A percentile compares a stretch with the other conserved stretches of the same genome.
Conservation (phyloP, 1,140 invertebrate species). For the Drosophila serrata region DNA sequence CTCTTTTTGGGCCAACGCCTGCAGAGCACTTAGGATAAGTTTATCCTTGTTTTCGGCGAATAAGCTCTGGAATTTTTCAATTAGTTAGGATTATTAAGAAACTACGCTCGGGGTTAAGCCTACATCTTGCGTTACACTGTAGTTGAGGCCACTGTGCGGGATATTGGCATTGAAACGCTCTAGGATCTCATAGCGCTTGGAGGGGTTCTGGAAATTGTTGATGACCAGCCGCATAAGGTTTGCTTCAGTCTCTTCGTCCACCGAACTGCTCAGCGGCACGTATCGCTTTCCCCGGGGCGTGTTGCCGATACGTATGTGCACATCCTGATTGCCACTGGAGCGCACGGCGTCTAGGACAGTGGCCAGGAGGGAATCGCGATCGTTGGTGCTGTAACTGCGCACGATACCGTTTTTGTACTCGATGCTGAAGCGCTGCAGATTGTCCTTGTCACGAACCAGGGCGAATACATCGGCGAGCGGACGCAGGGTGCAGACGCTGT, state of each 20-base stretch:
- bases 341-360: constrained; percentile 98
- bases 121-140: constrained; percentile 98
- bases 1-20: constrained; percentile 90
- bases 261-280: constrained; percentile 93
- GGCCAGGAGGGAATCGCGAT: constrained; percentile 97
- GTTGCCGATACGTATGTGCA: constrained; percentile 96
- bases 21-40: constrained; percentile 93
- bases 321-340: constrained; percentile 98
- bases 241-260: constrained; percentile 98
- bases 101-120: constrained; percentile 76
- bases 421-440: constrained; percentile 97
- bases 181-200: constrained; percentile 90
- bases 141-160: constrained; percentile 98
- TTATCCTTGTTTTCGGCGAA: constrained; percentile 99
- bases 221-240: constrained; percentile 86
- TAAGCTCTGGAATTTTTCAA: constrained; percentile 89
- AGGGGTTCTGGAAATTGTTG: constrained; percentile 81
- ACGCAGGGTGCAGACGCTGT: constrained; percentile 94
- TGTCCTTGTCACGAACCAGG: constrained; percentile 94
- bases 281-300: constrained; percentile 94
- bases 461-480: constrained; percentile 96
- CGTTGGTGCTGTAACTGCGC: constrained; percentile 93
- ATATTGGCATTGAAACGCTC: constrained; percentile 98
- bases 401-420: constrained; percentile 97
- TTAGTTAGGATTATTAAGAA: background rate